A percentile compares a stretch with the other conserved stretches of the same genome.
phyloP scores from a whole-genome alignment of 2,888 invertebrate species.

The Rapana venosa region DNA sequence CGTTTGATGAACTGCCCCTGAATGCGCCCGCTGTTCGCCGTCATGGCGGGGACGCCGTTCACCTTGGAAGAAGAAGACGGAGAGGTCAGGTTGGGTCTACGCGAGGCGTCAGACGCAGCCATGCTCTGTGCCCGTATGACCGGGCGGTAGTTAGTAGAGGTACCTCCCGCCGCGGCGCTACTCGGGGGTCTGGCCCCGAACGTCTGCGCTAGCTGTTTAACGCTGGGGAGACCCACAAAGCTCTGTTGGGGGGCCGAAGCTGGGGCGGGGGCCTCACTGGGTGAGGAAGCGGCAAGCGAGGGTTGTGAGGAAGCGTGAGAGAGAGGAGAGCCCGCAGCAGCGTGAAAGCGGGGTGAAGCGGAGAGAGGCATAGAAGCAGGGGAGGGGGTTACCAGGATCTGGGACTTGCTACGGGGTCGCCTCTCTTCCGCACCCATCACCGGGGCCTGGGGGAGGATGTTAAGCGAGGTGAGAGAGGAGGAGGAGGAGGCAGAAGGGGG shows the following conservation, averaged over 20 bases:
- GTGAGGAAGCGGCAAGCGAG: slow-evolving; percentile 20
- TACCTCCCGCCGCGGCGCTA: not conserved
- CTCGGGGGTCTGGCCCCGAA: slow-evolving; percentile 47
- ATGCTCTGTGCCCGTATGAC: slow-evolving; percentile 36
- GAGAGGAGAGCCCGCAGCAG: slow-evolving; percentile 6
- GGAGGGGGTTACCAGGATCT: slow-evolving; percentile 33
- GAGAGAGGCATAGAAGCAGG: slow-evolving; percentile 23
- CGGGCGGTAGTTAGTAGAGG: slow-evolving; percentile 28
- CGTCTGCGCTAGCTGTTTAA: slow-evolving; percentile 50
- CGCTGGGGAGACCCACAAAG: slow-evolving; percentile 50
- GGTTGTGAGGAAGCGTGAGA: slow-evolving; percentile 32
- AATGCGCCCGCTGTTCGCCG: not conserved
- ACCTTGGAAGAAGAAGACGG: slow-evolving; percentile 39
- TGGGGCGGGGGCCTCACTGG: not conserved
- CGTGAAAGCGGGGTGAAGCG: slow-evolving; percentile 9
- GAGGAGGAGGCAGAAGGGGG: slow-evolving; percentile 8
- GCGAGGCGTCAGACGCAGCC: slow-evolving; percentile 32
- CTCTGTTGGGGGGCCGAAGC: slow-evolving; percentile 26
- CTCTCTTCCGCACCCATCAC: slow-evolving; percentile 24
- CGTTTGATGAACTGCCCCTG: slow-evolving; percentile 37
- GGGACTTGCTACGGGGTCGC: slow-evolving; percentile 21
- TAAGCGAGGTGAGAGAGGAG: slow-evolving; percentile 30
- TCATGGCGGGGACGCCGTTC: slow-evolving; percentile 18
- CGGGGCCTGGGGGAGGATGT: slow-evolving; percentile 8
- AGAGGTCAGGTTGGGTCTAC: not conserved